Evolutionary conservation across 2,888 invertebrate genomes (phyloP).

Genomic region (Fragum whitleyi): DNA sequence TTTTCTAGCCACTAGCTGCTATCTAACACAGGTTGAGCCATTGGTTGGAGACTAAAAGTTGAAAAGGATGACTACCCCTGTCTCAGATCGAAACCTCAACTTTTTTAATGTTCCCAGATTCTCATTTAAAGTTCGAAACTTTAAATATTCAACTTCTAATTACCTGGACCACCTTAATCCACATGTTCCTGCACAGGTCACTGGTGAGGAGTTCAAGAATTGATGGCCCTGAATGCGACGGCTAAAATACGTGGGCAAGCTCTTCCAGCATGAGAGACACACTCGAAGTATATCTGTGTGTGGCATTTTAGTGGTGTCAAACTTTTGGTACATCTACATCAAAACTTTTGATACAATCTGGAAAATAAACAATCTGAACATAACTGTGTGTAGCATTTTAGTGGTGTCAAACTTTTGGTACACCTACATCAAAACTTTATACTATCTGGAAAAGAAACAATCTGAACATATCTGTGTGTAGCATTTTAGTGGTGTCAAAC

Average conservation of each 20-base stretch:
- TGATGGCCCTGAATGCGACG: slow-evolving; percentile 38
- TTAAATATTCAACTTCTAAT: too few relatives aligned
- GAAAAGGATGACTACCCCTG: too few relatives aligned
- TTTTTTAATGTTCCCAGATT: too few relatives aligned
- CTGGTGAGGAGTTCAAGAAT: slow-evolving; percentile 39
- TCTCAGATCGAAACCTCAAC: too few relatives aligned
- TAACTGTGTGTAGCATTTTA: slow-evolving; percentile 57
- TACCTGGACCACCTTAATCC: slow-evolving; percentile 64
- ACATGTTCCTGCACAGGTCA: slow-evolving; percentile 60
- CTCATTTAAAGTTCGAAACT: too few relatives aligned
- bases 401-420: slow-evolving; percentile 59
- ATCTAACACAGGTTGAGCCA: too few relatives aligned
- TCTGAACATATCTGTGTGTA: slow-evolving; percentile 55
- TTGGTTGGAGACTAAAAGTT: too few relatives aligned
- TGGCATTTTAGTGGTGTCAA: slow-evolving; percentile 63
- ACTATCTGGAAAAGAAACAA: slow-evolving; percentile 35
- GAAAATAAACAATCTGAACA: slow-evolving; percentile 52
- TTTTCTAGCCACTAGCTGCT: too few relatives aligned
- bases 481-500: slow-evolving; percentile 62
- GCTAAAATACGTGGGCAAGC: slow-evolving; percentile 54
- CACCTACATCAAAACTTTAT: slow-evolving; percentile 41
- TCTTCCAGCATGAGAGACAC: slow-evolving; percentile 68
- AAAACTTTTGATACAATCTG: neutral
- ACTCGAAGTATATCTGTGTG: slow-evolving; percentile 56
- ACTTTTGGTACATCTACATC: slow-evolving; percentile 57